Evolutionary conservation across 2,888 invertebrate genomes (phyloP).

Genomic region (Liodrosophila aerea): DNA sequence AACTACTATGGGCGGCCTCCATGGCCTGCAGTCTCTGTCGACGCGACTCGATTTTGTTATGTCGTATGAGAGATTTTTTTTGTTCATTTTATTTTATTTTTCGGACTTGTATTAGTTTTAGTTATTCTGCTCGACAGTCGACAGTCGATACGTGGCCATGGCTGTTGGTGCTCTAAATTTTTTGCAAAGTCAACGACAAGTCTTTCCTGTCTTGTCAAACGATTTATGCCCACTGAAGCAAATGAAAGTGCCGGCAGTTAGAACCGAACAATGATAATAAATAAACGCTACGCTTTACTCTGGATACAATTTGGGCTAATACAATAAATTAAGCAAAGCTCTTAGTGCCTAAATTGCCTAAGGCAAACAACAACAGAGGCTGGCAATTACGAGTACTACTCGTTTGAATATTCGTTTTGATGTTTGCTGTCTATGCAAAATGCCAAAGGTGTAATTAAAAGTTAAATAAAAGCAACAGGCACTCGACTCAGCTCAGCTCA

Average conservation of each 20-base stretch:
- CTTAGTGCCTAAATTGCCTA: not conserved
- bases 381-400: not conserved
- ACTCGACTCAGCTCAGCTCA: too few relatives aligned
- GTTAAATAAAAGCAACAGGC: constrained; percentile 56
- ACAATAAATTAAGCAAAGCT: too few relatives aligned
- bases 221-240: constrained; percentile 29
- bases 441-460: constrained; percentile 76
- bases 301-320: too few relatives aligned
- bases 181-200: constrained; percentile 52
- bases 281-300: too few relatives aligned
- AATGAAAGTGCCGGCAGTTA: constrained; percentile 41
- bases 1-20: constrained; percentile 56
- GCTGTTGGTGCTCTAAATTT: constrained; percentile 70
- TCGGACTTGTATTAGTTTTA: constrained; percentile 9
- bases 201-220: constrained; percentile 63
- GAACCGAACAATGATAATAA: too few relatives aligned
- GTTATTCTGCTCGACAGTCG: constrained; percentile 25
- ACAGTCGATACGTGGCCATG: constrained; percentile 59
- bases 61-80: constrained; percentile 26
- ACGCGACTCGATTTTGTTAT: constrained; percentile 44
- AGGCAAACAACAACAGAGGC: not conserved
- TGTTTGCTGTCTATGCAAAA: constrained; percentile 47
- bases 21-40: constrained; percentile 66
- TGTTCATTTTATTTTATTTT: not conserved
- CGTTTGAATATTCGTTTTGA: not conserved